Evolutionary conservation across 2,797 vertebrate species (phyloP), one percentile per base, ranked within the genome.

Genomic region (Miichthys miiuy): DNA sequence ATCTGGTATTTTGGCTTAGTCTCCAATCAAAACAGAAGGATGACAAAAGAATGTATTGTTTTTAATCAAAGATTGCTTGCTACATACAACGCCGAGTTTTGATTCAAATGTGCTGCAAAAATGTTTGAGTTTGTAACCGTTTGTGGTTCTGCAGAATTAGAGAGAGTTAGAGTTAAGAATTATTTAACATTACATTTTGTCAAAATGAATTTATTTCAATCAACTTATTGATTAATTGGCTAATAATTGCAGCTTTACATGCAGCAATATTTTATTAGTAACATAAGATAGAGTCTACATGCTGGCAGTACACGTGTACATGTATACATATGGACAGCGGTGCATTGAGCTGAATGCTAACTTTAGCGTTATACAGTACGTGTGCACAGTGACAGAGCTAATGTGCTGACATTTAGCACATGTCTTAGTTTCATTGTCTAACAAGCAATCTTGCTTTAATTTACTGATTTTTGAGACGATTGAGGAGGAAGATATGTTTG

Each of bases 1-100:
- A 81, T 73, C 60, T 82, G 77, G 78, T 54, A 79, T 81, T 70
- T 52, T 78, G 73, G 78, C 63, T 48, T 21, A 1, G 61, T 80
- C 56, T 62, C 25, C 41, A 30, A 48, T 68, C 60, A 64, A 71
- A 54, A 63, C 47, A 67, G 20, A 17, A 18, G 20, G 51, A 50
- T 54, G 62, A 66, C 48, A 50, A 16, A 56, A 17, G 27, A 50
- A 82, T 72, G 69, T 12, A 41, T 50, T 65, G 30, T 51, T 69
- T 77, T 77, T 50, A 69, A 83, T 73, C 48, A 84, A 69, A 66
- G 13, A 23, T 2, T 25, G 17, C 6, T 18, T 41, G 57, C 27
- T 72, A 47, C 63, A 27, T 27, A 61, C n/a, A 61, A 20, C 41
- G 48, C 57, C 68, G 44, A 50, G 46, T 58, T 55, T 50, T 51